Evolutionary conservation across 2,113 vertebrate genomes (phyloP), one percentile per base, ranked within the genome.

Genomic region (Thryonomys swinderianus): DNA sequence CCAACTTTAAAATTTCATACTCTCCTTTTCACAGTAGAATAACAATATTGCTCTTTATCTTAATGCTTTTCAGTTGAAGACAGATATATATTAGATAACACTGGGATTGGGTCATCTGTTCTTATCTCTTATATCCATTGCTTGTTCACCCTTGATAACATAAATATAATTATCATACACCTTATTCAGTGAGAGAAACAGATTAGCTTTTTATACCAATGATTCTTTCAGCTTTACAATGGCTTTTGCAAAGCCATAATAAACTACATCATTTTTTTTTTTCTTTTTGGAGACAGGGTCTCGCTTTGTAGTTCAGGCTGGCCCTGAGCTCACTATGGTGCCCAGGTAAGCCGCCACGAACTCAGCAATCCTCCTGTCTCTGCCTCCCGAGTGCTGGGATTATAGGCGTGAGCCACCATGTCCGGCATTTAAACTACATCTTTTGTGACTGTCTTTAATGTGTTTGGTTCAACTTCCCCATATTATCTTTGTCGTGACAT

Each of bases 161-260:
- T 11, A 95, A 96, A 96, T 87, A 96, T 92, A 96, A 96, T 97
- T 97, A 97, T 95, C 86, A 89, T 69, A 84, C 32, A 97, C 83
- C 96, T 97, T 80, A 90, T 69, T 96, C 90, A 80, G 95, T 95
- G 90, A 92, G 32, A 88, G 85, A 89, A 96, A 3, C 80, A 93
- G 5, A 90, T 85, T 87, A 37, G 37, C 62, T 32, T n/a, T 93
- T 96, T 91, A 96, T 55, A 94, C 34, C 23, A 95, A 81, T 85
- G 8, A n/a, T 34, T 62, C 95, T 93, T 93, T 66, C 23, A 85
- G 6, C 34, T 87, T 90, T 96, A 76, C 40, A 79, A 53, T 89
- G 51, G 2, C 6, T 92, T 98, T 97, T 87, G 34, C 34, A 86
- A 69, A 96, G 76, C 62, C 5, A n/a, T 84, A 96, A 95, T 45